phyloP scores from a whole-genome alignment of 2,797 vertebrate species.

The Meriones psammophilus region DNA sequence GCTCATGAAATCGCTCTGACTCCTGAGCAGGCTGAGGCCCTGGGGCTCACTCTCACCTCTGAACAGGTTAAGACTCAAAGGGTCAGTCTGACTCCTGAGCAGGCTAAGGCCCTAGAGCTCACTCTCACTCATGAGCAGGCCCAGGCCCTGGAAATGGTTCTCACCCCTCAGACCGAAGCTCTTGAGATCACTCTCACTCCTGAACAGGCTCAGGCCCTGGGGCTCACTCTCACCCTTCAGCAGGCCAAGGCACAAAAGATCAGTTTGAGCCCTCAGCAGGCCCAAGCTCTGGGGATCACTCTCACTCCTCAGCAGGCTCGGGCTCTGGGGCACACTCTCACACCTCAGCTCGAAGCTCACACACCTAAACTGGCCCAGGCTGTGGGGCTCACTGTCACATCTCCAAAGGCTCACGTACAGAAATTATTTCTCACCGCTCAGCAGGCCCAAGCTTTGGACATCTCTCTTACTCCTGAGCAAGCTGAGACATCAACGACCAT shows the following conservation, averaged over 20 bases:
- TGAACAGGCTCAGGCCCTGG: too few species aligned
- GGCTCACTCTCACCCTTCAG: not conserved
- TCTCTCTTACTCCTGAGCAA: not conserved
- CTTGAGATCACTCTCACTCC: not conserved
- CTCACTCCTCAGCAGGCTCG: not conserved
- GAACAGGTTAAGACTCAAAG: accelerated
- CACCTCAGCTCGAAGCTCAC: not conserved
- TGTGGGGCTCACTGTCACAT: not conserved
- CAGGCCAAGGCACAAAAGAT: not conserved
- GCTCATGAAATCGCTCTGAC: not conserved
- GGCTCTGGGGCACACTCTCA: too few species aligned
- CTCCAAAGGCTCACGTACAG: not conserved
- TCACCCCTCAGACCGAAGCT: not conserved
- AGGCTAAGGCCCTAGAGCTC: accelerated
- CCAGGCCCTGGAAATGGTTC: not conserved
- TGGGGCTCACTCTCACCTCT: accelerated
- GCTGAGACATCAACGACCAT: too few species aligned
- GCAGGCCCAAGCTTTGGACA: not conserved
- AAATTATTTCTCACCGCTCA: not conserved
- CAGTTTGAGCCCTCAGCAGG: not conserved
- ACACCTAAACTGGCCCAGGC: not conserved
- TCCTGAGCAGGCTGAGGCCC: not conserved
- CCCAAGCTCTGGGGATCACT: not conserved
- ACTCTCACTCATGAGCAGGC: not conserved
- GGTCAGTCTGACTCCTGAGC: not conserved